A percentile compares a stretch with the other conserved stretches of the same genome.
Conservation (phyloP, 1,140 invertebrate species). For the Eumaeus atala region DNA sequence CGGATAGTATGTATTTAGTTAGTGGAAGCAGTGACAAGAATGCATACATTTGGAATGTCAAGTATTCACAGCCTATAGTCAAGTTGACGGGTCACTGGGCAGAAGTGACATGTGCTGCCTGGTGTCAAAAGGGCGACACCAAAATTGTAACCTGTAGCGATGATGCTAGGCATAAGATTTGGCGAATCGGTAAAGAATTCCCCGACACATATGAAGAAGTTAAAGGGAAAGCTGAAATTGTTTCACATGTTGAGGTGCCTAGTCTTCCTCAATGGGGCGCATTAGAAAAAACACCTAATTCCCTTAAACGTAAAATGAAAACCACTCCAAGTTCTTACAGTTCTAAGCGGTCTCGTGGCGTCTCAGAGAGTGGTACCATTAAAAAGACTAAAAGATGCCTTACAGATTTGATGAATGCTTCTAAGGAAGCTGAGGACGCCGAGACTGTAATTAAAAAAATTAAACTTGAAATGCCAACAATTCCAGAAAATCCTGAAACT, state of each 20-base stretch:
- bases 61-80: slow-evolving; percentile 78
- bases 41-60: slow-evolving; percentile 89
- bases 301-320: slow-evolving; percentile 51
- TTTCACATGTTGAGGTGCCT: slow-evolving; percentile 37
- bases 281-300: slow-evolving; percentile 69
- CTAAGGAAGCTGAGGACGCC: slow-evolving; percentile 32
- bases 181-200: slow-evolving; percentile 77
- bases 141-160: slow-evolving; percentile 87
- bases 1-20: slow-evolving; percentile 84
- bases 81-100: slow-evolving; percentile 83
- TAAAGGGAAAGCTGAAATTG: slow-evolving; percentile 73
- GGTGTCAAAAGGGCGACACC: slow-evolving; percentile 76
- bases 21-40: slow-evolving; percentile 89
- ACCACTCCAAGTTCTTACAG: slow-evolving; percentile 35
- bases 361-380: slow-evolving; percentile 13
- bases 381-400: slow-evolving; percentile 51
- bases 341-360: slow-evolving; percentile 27
- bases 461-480: slow-evolving; percentile 28
- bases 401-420: slow-evolving; percentile 42
- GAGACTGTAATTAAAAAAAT: slow-evolving; percentile 33
- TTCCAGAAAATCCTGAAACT: slow-evolving; percentile 24
- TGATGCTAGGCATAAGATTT: slow-evolving; percentile 84
- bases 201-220: slow-evolving; percentile 68
- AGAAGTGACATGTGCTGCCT: slow-evolving; percentile 90
- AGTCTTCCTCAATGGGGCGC: slow-evolving; percentile 47